Evolutionary conservation across 2,113 vertebrate species (phyloP), one percentile per base, ranked within the genome.

Genomic region (Eretmochelys imbricata): DNA sequence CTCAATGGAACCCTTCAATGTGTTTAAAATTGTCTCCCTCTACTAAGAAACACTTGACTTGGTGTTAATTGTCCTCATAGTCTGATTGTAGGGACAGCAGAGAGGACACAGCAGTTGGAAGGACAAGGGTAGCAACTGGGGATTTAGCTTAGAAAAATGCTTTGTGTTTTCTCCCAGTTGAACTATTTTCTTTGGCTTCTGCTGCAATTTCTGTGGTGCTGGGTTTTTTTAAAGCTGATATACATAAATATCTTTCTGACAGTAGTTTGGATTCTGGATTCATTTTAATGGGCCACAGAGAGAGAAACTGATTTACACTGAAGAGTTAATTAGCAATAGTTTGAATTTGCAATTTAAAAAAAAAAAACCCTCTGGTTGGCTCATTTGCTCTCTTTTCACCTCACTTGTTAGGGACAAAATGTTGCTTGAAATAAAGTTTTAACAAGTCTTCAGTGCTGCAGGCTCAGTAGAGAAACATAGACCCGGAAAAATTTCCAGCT

Each of bases 401-500:
- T 95, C 49, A 76, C 12, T 46, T 93, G 85, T 85, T 85, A 87
- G 17, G 81, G 53, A 82, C 82, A 89, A 96, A 94, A 65, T 96
- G 5, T n/a, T 85, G 92, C 54, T 95, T 95, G 92, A 97, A 96
- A 82, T 84, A 59, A 92, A 96, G 10, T 9, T 95, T 96, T 96
- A 94, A 93, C 85, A 92, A 55, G 16, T 76, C 48, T 89, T 97
- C 80, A 94, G 1, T 76, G 27, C 20, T 82, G 76, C 51, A 9
- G 50, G 87, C 31, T 14, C 79, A 78, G 89, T 79, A 93, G 31
- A 35, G 78, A 50, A 83, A 92, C 84, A 10, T 49, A 84, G 7
- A 80, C 31, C 48, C 85, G 88, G 75, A 95, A 57, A 89, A 88
- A 84, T 84, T 20, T 65, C 53, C 72, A 80, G 4, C 19, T 62